Evolutionary conservation across 2,797 vertebrate genomes (phyloP).

Genomic region (Monodelphis domestica): DNA sequence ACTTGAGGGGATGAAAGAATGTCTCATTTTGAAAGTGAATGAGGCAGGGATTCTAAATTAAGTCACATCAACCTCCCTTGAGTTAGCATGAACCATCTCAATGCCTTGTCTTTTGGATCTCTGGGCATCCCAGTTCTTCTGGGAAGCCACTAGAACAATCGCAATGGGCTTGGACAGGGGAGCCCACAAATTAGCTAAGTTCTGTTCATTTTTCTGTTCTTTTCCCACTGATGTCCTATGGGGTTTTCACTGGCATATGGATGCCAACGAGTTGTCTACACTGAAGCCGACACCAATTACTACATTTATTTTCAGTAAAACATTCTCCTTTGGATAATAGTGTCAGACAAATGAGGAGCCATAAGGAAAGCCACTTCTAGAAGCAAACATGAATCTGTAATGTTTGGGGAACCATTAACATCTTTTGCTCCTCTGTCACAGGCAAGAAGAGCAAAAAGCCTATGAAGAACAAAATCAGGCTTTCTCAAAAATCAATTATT

Average conservation of each 20-base stretch:
- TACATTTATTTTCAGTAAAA: rapidly evolving
- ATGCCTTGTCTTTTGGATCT: neutral
- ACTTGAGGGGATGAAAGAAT: neutral
- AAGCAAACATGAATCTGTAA: constrained; percentile 39
- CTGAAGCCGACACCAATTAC: neutral
- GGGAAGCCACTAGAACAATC: neutral
- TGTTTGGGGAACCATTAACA: constrained; percentile 62
- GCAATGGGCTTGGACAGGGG: neutral
- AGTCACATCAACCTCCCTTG: neutral
- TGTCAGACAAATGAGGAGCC: constrained; percentile 15
- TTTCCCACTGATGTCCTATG: rapidly evolving
- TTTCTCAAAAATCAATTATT: constrained; percentile 76
- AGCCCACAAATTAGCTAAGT: rapidly evolving
- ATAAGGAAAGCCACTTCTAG: rapidly evolving
- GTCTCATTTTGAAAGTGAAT: neutral
- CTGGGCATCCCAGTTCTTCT: neutral
- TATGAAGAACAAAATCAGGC: constrained; percentile 62
- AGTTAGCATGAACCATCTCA: neutral
- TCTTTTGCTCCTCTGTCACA: constrained; percentile 47
- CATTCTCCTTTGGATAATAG: neutral
- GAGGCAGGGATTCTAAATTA: neutral
- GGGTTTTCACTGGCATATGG: neutral
- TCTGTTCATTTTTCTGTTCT: rapidly evolving
- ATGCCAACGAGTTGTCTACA: neutral
- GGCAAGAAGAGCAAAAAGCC: constrained; percentile 63